phyloP scores from a whole-genome alignment of 2,113 vertebrate genomes.

The Sinocyclocheilus grahami region DNA sequence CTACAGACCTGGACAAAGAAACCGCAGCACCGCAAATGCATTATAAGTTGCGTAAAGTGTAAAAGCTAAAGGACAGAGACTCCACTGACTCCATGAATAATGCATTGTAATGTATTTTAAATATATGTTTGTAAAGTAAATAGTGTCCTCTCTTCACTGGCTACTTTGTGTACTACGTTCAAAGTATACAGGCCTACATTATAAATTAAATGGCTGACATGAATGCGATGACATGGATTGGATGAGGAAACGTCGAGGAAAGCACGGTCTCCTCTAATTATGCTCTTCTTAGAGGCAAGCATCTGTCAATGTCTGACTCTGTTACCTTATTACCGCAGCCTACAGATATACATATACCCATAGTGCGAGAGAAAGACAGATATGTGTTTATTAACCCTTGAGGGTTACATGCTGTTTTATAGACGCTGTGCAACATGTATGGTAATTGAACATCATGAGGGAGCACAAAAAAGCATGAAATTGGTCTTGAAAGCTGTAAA shows the following conservation, averaged over 20 bases:
- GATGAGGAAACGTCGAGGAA: conserved; percentile 55
- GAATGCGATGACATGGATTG: conserved; percentile 62
- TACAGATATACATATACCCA: conserved; percentile 76
- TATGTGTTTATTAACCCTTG: conserved; percentile 71
- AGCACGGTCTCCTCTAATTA: conserved; percentile 75
- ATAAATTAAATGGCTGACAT: conserved; percentile 15
- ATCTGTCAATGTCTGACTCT: conserved; percentile 79
- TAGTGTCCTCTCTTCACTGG: conserved; percentile 1
- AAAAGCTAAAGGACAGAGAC: conserved; percentile 67
- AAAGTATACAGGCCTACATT: conserved; percentile 15
- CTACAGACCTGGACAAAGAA: conserved; percentile 71
- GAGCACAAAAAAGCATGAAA: conserved; percentile 55
- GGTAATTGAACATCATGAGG: conserved; percentile 73
- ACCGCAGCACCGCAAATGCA: conserved; percentile 73
- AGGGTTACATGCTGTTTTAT: conserved; percentile 66
- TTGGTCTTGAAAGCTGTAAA: not conserved
- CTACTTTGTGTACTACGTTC: conserved; percentile 6
- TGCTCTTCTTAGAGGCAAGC: conserved; percentile 75
- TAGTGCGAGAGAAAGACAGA: conserved; percentile 17
- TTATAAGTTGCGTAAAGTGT: conserved; percentile 73
- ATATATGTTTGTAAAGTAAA: conserved; percentile 58
- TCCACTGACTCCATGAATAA: conserved; percentile 75
- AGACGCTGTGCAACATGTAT: conserved; percentile 69
- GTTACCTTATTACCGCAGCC: conserved; percentile 77
- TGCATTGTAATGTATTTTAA: conserved; percentile 80